Percentiles rank a stretch among this genome's conserved stretches.
Conservation (phyloP, 2,888 invertebrate species). For the Hypsopygia costalis region DNA sequence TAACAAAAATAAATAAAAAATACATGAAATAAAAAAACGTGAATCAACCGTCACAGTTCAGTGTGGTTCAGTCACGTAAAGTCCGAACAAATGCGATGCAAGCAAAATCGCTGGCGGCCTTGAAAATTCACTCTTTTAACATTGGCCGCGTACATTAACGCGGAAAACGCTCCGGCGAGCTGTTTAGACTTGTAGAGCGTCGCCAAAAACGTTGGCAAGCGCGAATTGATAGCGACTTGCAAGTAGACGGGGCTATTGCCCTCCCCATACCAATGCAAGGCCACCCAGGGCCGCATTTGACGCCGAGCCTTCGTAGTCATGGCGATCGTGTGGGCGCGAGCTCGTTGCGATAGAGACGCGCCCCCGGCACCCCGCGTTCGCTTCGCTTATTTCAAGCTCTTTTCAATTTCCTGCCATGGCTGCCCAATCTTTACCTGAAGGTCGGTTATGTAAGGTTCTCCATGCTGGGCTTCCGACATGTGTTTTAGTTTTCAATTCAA, state of each 20-base stretch:
- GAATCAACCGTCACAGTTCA: constrained; percentile 22
- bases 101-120: constrained; percentile 53
- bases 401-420: constrained; percentile 72
- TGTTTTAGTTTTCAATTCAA: constrained; percentile 22
- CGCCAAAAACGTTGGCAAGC: constrained; percentile 61
- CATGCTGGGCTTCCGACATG: constrained; percentile 27
- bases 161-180: constrained; percentile 46
- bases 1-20: no score
- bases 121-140: constrained; percentile 48
- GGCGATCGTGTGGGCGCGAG: constrained; percentile 61
- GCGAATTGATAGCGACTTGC: constrained; percentile 63
- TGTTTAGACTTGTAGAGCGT: constrained; percentile 33
- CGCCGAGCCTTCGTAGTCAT: constrained; percentile 56
- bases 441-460: constrained; percentile 45
- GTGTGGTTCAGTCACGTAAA: constrained; percentile 32
- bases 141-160: constrained; percentile 35
- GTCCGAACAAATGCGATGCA: constrained; percentile 44
- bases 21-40: constrained; percentile 28
- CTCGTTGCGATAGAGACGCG: constrained; percentile 72
- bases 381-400: constrained; percentile 60
- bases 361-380: constrained; percentile 28
- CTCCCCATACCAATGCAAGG: constrained; percentile 80
- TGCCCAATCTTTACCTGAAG: constrained; percentile 68
- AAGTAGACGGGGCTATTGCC: constrained; percentile 75
- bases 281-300: constrained; percentile 77